Percentiles rank a stretch among this genome's conserved stretches.
These are phyloP conservation scores for Aspidoscelis tigris DNA, from an alignment of 2,113 vertebrate genomes.

Conservation along the genomic window DNA sequence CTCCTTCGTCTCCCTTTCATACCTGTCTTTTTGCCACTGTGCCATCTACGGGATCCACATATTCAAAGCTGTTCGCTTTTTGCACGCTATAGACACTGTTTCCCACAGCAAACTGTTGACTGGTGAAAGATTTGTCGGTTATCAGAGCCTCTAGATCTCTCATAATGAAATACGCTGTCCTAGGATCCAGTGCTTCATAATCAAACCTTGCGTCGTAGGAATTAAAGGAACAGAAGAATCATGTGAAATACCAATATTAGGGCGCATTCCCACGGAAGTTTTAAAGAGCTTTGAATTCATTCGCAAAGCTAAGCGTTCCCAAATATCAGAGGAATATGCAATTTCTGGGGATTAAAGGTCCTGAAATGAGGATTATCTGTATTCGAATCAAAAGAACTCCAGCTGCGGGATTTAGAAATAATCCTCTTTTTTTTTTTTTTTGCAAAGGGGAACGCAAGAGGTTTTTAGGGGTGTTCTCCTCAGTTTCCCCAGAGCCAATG, in stretches of 20 bases:
- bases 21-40: slow-evolving; percentile 97
- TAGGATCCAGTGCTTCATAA: slow-evolving; percentile 94
- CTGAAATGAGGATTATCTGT: too few species aligned
- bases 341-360: too few species aligned
- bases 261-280: too few species aligned
- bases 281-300: too few species aligned
- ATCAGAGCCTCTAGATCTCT: slow-evolving; percentile 91
- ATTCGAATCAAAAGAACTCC: too few species aligned
- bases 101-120: slow-evolving; percentile 96
- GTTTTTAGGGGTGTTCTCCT: too few species aligned
- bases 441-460: too few species aligned
- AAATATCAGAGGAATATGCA: too few species aligned
- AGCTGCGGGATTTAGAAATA: too few species aligned
- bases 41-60: slow-evolving; percentile 96
- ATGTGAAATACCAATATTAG: slow-evolving; percentile 20
- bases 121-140: slow-evolving; percentile 90
- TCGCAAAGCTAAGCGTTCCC: too few species aligned
- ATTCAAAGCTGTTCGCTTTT: slow-evolving; percentile 94
- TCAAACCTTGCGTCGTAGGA: slow-evolving; percentile 85
- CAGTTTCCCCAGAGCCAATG: too few species aligned
- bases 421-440: too few species aligned
- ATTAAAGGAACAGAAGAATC: slow-evolving; percentile 18
- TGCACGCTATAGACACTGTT: slow-evolving; percentile 90
- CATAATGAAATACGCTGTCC: slow-evolving; percentile 91
- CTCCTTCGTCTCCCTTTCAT: slow-evolving; percentile 44